Base-by-base conservation (phyloP, 2,888 invertebrate genomes). In the Acrobasis consociella region DNA sequence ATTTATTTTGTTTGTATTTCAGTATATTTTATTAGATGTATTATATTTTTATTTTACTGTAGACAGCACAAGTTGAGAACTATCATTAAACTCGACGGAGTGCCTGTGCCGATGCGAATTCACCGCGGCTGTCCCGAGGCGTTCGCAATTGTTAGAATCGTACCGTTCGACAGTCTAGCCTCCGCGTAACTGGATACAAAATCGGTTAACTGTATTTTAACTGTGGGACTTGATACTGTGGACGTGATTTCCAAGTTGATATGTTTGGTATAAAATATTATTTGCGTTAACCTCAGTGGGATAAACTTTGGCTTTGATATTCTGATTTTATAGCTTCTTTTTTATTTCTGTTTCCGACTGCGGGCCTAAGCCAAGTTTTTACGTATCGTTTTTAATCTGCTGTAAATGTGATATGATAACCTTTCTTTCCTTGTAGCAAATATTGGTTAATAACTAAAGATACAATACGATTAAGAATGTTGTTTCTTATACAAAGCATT, bases 11-110 rank as follows among this genome's bases (percentile, higher is more conserved):
- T 31, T 31, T 31, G 31, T 31, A 31, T 31, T 22, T 22, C 2
- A 31, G 5, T 31, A 31, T 31, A 31, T 31, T 2, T 31, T 31
- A 31, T 31, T 31, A 8, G 31, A 46, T 5, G n/a, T 11, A n/a
- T 5, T 3, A 56, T 64, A 64, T 58, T 31, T 49, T 64, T 64
- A 55, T 62, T 66, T 65, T 65, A 56, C 64, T 68, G 71, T 65
- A 31, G 53, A n/a, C 53, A 37, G 17, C 16, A 42, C 42, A 56
- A 42, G 22, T 22, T 39, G 42, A 56, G 56, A 56, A 16, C 17
- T 56, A 56, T 56, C 56, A 56, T 56, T 56, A 56, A 56, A 56
- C 55, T 56, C 15, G n/a, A 46, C 46, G 1, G 39, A 39, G 39
- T 8, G 59, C 11, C 37, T 16, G 49, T 17, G 52, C 22, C 38